Conservation (phyloP, 2,797 vertebrate species). For the Pipistrellus nathusii region DNA sequence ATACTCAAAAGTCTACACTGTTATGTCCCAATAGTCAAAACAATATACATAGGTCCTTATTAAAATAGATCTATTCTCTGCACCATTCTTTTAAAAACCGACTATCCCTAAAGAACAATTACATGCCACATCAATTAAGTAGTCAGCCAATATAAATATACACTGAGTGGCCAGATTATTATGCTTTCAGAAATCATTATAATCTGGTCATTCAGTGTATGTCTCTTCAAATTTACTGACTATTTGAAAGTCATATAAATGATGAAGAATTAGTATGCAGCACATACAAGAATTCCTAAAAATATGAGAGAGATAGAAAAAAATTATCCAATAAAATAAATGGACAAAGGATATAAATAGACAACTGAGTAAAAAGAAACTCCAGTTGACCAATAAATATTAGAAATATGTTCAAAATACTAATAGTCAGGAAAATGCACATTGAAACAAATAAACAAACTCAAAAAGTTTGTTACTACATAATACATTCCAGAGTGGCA, state of each 20-base stretch:
- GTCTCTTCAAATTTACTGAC: background rate
- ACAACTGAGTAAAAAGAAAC: background rate
- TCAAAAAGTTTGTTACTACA: background rate
- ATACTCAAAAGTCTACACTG: background rate
- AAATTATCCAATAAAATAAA: conserved; percentile 23
- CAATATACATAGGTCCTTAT: background rate
- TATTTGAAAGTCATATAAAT: conserved; percentile 23
- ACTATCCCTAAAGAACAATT: background rate
- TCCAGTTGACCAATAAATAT: background rate
- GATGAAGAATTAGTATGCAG: background rate
- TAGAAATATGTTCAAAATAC: conserved; percentile 10
- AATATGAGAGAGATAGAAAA: background rate
- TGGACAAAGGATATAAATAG: background rate
- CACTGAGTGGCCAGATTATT: too few species aligned
- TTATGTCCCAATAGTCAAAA: background rate
- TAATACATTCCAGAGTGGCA: background rate
- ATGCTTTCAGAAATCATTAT: too few species aligned
- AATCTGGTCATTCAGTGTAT: background rate
- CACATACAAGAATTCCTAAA: conserved; percentile 29
- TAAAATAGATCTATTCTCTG: background rate
- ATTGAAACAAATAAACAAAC: conserved; percentile 39
- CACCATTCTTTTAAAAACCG: background rate
- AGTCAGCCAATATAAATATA: background rate
- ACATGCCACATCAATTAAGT: background rate
- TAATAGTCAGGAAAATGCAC: background rate